Evolutionary conservation across 2,888 invertebrate species (phyloP), one percentile per base, ranked within the genome.

Genomic region (Drosophila cognata): DNA sequence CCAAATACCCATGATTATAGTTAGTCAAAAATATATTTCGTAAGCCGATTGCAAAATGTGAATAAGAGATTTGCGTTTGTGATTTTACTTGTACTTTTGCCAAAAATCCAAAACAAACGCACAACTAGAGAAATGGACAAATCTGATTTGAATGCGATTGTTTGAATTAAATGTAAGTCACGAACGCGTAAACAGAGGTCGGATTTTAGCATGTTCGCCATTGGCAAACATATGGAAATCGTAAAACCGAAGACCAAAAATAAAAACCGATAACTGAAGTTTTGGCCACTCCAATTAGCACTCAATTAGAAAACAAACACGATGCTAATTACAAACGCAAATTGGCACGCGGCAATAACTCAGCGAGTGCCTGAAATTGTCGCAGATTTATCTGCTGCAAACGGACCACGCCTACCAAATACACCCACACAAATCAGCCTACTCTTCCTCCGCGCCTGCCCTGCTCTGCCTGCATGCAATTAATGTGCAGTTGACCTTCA

Each of bases 111-210:
- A 67, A 69, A 63, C 64, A 56, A 52, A 55, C 65, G 53, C 16
- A 4, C 36, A 29, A 41, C 38, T 28, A 35, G 50, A 38, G 21
- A 48, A 73, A 70, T 65, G 77, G 71, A 66, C 77, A 80, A 76
- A 84, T 76, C 79, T 78, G 83, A 83, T 87, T 82, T 79, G 81
- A 70, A 72, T 71, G 75, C 69, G 83, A 87, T 87, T 89, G 71
- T 82, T 68, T 82, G 72, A 83, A 87, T 87, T 87, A 78, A 87
- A 89, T 82, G 88, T 89, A 89, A 89, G 88, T 87, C 87, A 87
- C 87, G 87, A 83, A 89, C 66, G 56, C 58, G 74, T 81, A 81
- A 79, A 81, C 68, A 80, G 67, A n/a, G 61, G 25, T 28, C 43
- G 18, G 72, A 75, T 82, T 88, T 87, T 87, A 88, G 84, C 85